Evolutionary conservation across 2,797 vertebrate species (phyloP).

Genomic region (Mus caroli): DNA sequence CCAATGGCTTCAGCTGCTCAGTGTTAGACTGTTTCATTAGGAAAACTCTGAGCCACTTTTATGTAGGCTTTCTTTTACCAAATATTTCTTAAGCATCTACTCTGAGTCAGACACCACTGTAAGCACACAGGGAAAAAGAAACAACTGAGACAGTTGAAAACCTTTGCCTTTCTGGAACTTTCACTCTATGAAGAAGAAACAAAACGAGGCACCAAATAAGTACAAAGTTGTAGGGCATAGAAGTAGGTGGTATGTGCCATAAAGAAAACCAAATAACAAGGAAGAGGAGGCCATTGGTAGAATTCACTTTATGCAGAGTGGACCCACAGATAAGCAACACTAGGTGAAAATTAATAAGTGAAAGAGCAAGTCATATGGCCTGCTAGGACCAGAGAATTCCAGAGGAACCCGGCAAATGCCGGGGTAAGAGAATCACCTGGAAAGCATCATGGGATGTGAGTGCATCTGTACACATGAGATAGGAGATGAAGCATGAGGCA

Average conservation of each 20-base stretch:
- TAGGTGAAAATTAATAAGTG: neutral
- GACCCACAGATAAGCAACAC: neutral
- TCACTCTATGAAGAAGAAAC: neutral
- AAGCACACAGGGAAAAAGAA: neutral
- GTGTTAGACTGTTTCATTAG: neutral
- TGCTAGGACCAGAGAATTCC: neutral
- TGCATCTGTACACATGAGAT: neutral
- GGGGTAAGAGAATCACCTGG: neutral
- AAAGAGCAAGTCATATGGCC: rapidly evolving
- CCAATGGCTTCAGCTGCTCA: neutral
- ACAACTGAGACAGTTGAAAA: neutral
- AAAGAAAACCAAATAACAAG: neutral
- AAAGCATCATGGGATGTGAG: neutral
- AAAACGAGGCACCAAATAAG: neutral
- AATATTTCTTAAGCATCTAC: neutral
- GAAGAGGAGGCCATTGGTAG: neutral
- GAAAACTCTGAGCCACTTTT: neutral
- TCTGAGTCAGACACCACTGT: neutral
- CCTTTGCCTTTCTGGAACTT: neutral
- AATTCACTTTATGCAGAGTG: neutral
- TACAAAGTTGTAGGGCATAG: neutral
- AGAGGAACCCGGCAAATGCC: neutral
- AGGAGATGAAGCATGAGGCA: neutral
- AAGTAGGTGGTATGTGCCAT: neutral
- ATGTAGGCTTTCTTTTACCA: neutral